These are phyloP conservation scores for Progne subis DNA, from an alignment of 2,113 vertebrate genomes.

Conservation along the genomic window DNA sequence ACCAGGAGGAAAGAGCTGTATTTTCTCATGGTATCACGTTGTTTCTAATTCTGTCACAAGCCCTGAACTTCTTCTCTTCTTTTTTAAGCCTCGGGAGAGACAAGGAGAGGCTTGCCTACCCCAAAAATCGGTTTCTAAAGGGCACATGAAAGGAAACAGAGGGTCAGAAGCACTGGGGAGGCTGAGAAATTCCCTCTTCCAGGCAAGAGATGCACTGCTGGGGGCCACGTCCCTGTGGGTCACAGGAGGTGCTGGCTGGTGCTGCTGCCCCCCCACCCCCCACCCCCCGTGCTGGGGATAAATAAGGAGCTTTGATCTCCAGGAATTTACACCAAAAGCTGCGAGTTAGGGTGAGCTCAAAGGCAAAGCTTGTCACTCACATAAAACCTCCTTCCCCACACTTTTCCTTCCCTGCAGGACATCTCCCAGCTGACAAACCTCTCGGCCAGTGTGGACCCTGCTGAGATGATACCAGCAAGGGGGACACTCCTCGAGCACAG, in stretches of 20 bases:
- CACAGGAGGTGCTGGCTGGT: neutral
- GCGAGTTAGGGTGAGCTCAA: neutral
- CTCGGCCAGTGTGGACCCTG: neutral
- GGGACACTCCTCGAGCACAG: neutral
- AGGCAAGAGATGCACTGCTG: neutral
- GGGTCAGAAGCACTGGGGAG: neutral
- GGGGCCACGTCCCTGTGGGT: neutral
- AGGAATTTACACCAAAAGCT: neutral
- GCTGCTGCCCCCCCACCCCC: neutral
- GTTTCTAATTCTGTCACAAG: neutral
- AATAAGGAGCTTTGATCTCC: neutral
- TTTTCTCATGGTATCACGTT: fast-evolving
- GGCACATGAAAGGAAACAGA: neutral
- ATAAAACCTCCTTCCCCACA: neutral
- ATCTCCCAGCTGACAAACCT: neutral
- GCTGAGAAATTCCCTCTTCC: neutral
- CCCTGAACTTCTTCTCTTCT: neutral
- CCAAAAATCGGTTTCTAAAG: neutral
- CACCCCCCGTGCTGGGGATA: neutral
- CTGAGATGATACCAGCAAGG: neutral
- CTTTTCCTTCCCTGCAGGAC: neutral
- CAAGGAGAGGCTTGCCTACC: neutral
- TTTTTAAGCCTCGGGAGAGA: neutral
- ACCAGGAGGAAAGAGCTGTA: neutral
- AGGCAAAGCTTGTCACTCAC: neutral